These are phyloP conservation scores for Neoarius graeffei DNA, from an alignment of 2,113 vertebrate species.

Conservation along the genomic window DNA sequence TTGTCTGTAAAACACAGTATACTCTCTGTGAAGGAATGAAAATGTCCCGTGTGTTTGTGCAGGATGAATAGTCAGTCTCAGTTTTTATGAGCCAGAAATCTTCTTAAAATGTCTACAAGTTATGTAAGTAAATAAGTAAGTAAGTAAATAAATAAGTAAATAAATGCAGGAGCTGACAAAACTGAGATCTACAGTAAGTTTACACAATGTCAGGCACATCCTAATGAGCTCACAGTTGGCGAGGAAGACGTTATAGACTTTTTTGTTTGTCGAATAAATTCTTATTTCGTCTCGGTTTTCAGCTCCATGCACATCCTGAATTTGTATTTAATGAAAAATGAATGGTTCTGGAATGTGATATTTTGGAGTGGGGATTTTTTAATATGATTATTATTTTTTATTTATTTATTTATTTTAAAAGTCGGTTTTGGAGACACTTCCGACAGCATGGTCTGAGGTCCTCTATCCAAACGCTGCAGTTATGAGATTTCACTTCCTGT, in stretches of 20 bases:
- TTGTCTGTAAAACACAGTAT: constrained; percentile 1
- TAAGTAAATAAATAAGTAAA: background rate
- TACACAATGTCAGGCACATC: background rate
- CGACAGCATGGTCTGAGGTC: background rate
- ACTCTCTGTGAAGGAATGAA: constrained; percentile 9
- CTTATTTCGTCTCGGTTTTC: background rate
- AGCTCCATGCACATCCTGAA: background rate
- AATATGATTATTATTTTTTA: background rate
- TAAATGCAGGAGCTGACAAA: too few relatives aligned
- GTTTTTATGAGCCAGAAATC: background rate
- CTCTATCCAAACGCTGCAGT: background rate
- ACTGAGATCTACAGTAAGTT: too few relatives aligned
- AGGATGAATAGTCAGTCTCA: background rate
- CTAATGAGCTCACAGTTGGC: background rate
- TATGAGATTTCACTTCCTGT: constrained; percentile 27
- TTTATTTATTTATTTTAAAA: background rate
- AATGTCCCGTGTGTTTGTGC: background rate
- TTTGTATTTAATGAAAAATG: background rate
- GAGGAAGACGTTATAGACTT: background rate
- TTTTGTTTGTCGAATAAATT: background rate
- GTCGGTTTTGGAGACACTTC: constrained; percentile 12
- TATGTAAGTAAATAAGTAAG: too few relatives aligned
- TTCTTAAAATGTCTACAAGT: background rate
- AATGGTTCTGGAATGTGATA: background rate
- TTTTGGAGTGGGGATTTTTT: background rate